Evolutionary conservation across 2,888 invertebrate genomes (phyloP).

Genomic region (Cryptocheilus praepositus): DNA sequence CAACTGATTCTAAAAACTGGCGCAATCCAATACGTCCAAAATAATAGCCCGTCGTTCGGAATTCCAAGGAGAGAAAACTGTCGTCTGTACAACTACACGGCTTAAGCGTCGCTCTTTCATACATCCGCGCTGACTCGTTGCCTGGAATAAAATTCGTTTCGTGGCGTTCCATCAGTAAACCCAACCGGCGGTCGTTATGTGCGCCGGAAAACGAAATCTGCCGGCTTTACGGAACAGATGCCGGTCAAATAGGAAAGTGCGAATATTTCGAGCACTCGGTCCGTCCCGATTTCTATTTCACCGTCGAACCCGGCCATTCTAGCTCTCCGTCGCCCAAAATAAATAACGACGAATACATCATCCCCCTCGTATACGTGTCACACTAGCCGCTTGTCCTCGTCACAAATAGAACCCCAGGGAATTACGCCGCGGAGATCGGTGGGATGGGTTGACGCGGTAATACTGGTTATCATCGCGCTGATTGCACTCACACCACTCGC

Average conservation of each 20-base stretch:
- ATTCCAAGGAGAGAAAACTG: no score
- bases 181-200: no score
- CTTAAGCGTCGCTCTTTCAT: no score
- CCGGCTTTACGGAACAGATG: no score
- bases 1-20: no score
- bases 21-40: no score
- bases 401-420: slow-evolving; percentile 64
- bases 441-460: slow-evolving; percentile 66
- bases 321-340: slow-evolving; percentile 38
- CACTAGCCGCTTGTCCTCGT: slow-evolving; percentile 54
- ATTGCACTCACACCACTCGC: slow-evolving; percentile 59
- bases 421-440: slow-evolving; percentile 59
- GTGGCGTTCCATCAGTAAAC: no score
- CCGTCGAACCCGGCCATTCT: slow-evolving; percentile 9
- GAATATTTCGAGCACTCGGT: slow-evolving; percentile 31
- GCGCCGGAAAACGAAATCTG: no score
- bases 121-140: no score
- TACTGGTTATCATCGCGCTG: slow-evolving; percentile 71
- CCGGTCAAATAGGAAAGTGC: slow-evolving; percentile 24
- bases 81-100: no score
- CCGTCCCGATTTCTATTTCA: slow-evolving; percentile 47
- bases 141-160: no score
- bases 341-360: slow-evolving; percentile 55
- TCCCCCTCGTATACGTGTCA: slow-evolving; percentile 37
- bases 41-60: no score